A percentile compares a stretch with the other conserved stretches of the same genome.
Conservation (phyloP, 1,140 invertebrate genomes). For the Drosophila jambulina region DNA sequence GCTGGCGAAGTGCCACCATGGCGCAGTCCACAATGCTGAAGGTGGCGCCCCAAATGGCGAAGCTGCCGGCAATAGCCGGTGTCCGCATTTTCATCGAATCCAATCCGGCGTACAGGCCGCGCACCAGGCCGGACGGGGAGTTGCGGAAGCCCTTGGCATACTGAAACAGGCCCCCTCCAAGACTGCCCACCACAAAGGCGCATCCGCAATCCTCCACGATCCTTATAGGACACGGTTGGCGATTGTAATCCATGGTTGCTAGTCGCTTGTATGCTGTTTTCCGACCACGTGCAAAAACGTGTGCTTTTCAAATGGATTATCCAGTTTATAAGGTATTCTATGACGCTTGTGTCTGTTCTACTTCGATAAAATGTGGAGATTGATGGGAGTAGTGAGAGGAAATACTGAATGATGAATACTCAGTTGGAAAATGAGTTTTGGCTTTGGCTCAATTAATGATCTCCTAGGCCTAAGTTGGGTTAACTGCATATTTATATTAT, state of each 20-base stretch:
- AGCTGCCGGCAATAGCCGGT: conserved; percentile 65
- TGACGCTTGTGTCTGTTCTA: not conserved
- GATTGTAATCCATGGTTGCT: conserved; percentile 65
- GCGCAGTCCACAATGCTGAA: conserved; percentile 71
- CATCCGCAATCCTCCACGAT: conserved; percentile 74
- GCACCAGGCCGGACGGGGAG: conserved; percentile 51
- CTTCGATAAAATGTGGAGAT: not conserved
- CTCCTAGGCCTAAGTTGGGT: not conserved
- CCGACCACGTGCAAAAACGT: too few species aligned
- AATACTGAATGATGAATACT: not conserved
- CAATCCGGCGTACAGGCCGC: conserved; percentile 62
- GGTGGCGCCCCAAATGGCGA: conserved; percentile 70
- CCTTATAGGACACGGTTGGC: conserved; percentile 69
- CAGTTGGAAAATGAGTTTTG: not conserved
- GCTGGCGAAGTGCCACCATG: conserved; percentile 57
- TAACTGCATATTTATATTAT: not conserved
- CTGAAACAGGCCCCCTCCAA: conserved; percentile 67
- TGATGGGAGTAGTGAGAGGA: too few species aligned
- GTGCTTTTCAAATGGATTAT: not conserved
- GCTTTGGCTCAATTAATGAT: not conserved
- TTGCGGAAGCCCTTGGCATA: conserved; percentile 65
- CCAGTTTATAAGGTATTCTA: too few species aligned
- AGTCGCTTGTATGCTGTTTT: not conserved
- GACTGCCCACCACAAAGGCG: conserved; percentile 70
- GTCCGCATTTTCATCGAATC: conserved; percentile 66